A percentile compares a stretch with the other conserved stretches of the same genome.
These are phyloP conservation scores for Neotoma lepida DNA, from an alignment of 2,113 vertebrate genomes.

Conservation along the genomic window DNA sequence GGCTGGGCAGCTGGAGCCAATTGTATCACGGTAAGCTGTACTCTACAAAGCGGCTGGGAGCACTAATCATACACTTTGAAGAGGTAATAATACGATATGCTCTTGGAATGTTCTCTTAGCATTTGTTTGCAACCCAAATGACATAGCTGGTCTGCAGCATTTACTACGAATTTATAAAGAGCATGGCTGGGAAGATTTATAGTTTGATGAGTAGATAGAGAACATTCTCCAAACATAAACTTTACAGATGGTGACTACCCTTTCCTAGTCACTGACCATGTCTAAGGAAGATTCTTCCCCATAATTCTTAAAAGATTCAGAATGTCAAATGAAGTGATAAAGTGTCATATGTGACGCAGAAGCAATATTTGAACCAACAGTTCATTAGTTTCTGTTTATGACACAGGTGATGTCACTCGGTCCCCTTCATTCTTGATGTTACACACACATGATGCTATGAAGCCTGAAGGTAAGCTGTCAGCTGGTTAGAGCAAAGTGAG, in stretches of 20 bases:
- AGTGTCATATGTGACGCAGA: conserved; percentile 20
- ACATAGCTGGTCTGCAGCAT: conserved; percentile 14
- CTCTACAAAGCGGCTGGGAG: not conserved
- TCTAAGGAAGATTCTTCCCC: not conserved
- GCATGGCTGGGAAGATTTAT: conserved; percentile 20
- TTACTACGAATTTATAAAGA: conserved; percentile 42
- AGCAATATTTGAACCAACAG: not conserved
- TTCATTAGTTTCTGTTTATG: conserved; percentile 10
- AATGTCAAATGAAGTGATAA: conserved; percentile 49
- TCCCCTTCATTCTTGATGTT: not conserved
- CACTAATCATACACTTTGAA: not conserved
- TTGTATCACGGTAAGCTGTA: not conserved
- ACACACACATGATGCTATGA: not conserved
- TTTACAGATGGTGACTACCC: not conserved
- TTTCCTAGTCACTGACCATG: not conserved
- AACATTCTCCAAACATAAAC: not conserved
- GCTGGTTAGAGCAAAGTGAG: not conserved
- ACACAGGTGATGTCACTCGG: not conserved
- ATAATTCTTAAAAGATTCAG: conserved; percentile 1
- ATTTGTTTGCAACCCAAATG: conserved; percentile 34
- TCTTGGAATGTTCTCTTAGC: conserved; percentile 18
- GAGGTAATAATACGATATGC: not conserved
- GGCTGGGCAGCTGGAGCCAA: not conserved
- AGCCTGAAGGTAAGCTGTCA: not conserved
- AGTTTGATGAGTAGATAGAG: conserved; percentile 55